A percentile compares a stretch with the other conserved stretches of the same genome.
These are phyloP conservation scores for Caerostris darwini DNA, from an alignment of 1,140 invertebrate species.

Conservation along the genomic window DNA sequence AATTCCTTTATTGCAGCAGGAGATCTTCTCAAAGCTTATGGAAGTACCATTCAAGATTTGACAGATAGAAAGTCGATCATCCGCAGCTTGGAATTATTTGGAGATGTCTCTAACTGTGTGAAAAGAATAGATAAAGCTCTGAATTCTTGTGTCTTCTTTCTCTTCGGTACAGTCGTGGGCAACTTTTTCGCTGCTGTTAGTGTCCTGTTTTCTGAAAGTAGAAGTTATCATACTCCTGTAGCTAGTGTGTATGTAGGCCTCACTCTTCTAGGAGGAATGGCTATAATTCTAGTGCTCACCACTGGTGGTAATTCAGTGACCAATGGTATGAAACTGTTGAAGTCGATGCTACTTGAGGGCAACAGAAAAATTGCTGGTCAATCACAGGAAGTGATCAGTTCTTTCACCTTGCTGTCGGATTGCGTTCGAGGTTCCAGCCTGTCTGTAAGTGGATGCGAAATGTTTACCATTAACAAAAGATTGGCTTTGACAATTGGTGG, in stretches of 20 bases:
- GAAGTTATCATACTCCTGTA: background rate
- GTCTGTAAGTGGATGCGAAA: conserved; percentile 30
- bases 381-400: background rate
- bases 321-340: background rate
- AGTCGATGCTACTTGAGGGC: background rate
- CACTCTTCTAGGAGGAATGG: background rate
- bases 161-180: background rate
- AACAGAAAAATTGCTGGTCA: background rate
- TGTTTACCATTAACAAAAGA: conserved; percentile 42
- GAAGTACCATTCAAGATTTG: background rate
- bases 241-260: background rate
- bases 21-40: background rate
- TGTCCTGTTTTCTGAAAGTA: background rate
- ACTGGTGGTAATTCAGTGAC: background rate
- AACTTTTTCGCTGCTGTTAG: background rate
- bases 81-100: background rate
- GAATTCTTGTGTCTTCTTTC: background rate
- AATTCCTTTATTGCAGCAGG: background rate
- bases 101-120: background rate
- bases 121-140: background rate
- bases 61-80: background rate
- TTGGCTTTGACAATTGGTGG: conserved; percentile 5
- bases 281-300: background rate
- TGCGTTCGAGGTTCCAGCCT: background rate
- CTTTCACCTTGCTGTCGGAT: background rate